Evolutionary conservation across 2,888 invertebrate species (phyloP).

Genomic region (Ptychoptera albimana): DNA sequence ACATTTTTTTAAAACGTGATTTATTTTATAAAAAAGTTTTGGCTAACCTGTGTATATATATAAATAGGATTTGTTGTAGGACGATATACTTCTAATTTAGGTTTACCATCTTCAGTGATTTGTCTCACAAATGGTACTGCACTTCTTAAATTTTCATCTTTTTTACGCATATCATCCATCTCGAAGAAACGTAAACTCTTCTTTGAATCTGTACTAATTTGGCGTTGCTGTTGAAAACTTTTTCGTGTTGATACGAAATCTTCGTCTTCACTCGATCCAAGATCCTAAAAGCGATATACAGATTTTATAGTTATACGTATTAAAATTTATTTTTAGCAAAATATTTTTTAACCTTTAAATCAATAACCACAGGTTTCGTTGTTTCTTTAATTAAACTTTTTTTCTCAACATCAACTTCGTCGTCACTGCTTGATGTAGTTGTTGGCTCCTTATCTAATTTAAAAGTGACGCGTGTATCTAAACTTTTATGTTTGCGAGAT

Average conservation of each 20-base stretch:
- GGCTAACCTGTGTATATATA: slow-evolving; percentile 32
- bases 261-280: slow-evolving; percentile 27
- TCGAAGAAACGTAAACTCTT: slow-evolving; percentile 38
- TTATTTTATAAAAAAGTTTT: no score
- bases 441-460: slow-evolving; percentile 27
- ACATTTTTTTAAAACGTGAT: no score
- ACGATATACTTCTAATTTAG: slow-evolving; percentile 36
- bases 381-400: slow-evolving; percentile 26
- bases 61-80: slow-evolving; percentile 39
- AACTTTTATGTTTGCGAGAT: slow-evolving; percentile 30
- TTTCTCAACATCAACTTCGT: slow-evolving; percentile 25
- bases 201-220: slow-evolving; percentile 44
- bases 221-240: slow-evolving; percentile 43
- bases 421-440: slow-evolving; percentile 27
- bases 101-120: slow-evolving; percentile 42
- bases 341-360: slow-evolving; percentile 19
- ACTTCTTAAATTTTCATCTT: slow-evolving; percentile 41
- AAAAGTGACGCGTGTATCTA: slow-evolving; percentile 30
- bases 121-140: slow-evolving; percentile 45
- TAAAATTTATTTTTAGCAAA: neutral
- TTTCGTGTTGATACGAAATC: slow-evolving; percentile 40
- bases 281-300: no score
- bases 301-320: no score
- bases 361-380: slow-evolving; percentile 30
- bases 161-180: slow-evolving; percentile 45